These are phyloP conservation scores for Macroramphosus scolopax DNA, from an alignment of 2,797 vertebrate genomes.

Conservation along the genomic window DNA sequence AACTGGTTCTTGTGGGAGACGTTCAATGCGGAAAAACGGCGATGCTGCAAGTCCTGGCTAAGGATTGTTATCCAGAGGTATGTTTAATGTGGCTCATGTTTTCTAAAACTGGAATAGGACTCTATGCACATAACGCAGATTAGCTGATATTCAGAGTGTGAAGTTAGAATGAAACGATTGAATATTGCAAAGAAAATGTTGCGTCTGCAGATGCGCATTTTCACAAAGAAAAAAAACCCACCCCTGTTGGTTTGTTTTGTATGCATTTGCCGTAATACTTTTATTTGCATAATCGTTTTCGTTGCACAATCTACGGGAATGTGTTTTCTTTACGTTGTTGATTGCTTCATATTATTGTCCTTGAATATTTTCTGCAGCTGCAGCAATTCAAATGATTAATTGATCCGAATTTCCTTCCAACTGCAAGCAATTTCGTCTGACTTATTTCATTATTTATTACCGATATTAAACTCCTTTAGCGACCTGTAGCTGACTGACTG, in stretches of 20 bases:
- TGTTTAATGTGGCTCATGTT: neutral
- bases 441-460: too few relatives aligned
- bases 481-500: conserved; percentile 22
- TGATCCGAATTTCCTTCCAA: conserved; percentile 5
- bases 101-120: neutral
- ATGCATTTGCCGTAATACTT: neutral
- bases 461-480: too few relatives aligned
- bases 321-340: too few relatives aligned
- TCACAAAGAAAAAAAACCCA: neutral
- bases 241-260: conserved; percentile 4
- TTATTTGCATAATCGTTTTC: neutral
- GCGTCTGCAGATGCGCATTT: conserved; percentile 66
- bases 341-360: too few relatives aligned
- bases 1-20: conserved; percentile 92
- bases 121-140: neutral
- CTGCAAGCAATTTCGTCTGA: too few relatives aligned
- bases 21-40: conserved; percentile 98
- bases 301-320: too few relatives aligned
- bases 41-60: conserved; percentile 94
- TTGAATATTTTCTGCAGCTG: conserved; percentile 20
- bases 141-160: too few relatives aligned
- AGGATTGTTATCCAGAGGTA: conserved; percentile 97
- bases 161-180: neutral
- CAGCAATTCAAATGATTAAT: conserved; percentile 35
- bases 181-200: conserved; percentile 11